A percentile compares a stretch with the other conserved stretches of the same genome.
These are phyloP conservation scores for Ichneumon xanthorius DNA, from an alignment of 2,888 invertebrate genomes.

Conservation along the genomic window DNA sequence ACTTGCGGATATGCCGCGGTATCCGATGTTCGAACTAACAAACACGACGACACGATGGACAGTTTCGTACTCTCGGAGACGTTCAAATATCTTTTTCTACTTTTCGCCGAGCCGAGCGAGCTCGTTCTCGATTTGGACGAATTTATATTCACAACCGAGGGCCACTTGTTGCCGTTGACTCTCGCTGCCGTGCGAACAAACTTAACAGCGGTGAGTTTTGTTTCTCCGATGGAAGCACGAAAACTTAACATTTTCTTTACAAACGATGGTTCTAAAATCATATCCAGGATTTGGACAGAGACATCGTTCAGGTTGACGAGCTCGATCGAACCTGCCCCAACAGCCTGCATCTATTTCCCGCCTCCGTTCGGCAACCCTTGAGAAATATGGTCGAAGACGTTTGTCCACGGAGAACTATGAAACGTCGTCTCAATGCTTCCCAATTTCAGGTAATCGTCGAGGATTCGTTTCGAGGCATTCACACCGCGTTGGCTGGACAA, in stretches of 20 bases:
- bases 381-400: slow-evolving; percentile 94
- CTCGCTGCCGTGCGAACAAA: slow-evolving; percentile 89
- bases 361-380: slow-evolving; percentile 93
- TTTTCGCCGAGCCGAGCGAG: slow-evolving; percentile 96
- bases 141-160: slow-evolving; percentile 97
- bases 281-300: slow-evolving; percentile 79
- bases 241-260: not conserved
- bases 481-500: too few species aligned
- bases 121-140: slow-evolving; percentile 93
- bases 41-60: slow-evolving; percentile 98
- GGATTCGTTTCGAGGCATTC: not conserved
- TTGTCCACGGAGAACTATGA: slow-evolving; percentile 89
- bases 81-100: slow-evolving; percentile 97
- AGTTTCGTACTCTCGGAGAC: slow-evolving; percentile 99
- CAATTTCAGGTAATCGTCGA: slow-evolving; percentile 88
- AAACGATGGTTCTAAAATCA: slow-evolving; percentile 30
- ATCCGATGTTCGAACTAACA: slow-evolving; percentile 96
- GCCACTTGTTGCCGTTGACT: slow-evolving; percentile 96
- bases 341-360: slow-evolving; percentile 92
- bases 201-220: slow-evolving; percentile 84
- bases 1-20: slow-evolving; percentile 98
- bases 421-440: slow-evolving; percentile 88
- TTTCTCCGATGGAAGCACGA: slow-evolving; percentile 12
- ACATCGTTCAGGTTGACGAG: slow-evolving; percentile 86
- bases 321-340: slow-evolving; percentile 94